Conservation (phyloP, 1,140 invertebrate species). For the Drosophila equinoxialis region DNA sequence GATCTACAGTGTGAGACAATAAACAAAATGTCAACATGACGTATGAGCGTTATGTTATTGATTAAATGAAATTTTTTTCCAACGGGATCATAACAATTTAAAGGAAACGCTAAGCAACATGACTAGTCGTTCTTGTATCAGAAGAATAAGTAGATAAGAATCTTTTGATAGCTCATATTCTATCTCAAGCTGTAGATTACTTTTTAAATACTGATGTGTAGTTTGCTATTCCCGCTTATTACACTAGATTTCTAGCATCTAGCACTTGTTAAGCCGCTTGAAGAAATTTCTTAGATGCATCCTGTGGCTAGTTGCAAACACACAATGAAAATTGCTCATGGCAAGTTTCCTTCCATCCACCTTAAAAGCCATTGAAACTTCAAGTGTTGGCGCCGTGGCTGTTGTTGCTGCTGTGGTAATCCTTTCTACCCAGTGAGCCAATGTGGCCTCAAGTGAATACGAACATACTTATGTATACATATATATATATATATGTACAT, state of each 20-base stretch:
- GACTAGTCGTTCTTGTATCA: no score
- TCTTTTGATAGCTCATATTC: not conserved
- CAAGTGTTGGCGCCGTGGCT: not conserved
- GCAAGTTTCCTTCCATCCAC: slow-evolving; percentile 4
- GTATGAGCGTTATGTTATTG: no score
- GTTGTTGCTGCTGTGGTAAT: slow-evolving; percentile 23
- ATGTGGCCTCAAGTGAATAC: slow-evolving; percentile 36
- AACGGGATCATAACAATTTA: no score
- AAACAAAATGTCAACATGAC: no score
- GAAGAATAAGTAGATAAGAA: no score
- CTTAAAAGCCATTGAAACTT: not conserved
- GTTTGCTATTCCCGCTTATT: not conserved
- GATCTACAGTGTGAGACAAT: no score
- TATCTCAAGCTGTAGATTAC: not conserved
- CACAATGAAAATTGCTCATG: slow-evolving; percentile 13
- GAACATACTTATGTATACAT: slow-evolving; percentile 2
- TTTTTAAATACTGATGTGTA: not conserved
- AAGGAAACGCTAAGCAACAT: no score
- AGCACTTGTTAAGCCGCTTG: not conserved
- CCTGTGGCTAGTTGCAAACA: not conserved
- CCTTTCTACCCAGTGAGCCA: slow-evolving; percentile 39
- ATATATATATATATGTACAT: no score
- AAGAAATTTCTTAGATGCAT: not conserved
- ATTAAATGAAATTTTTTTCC: no score
- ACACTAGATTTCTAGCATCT: not conserved